A percentile compares a stretch with the other conserved stretches of the same genome.
Evolutionary conservation across 2,888 invertebrate genomes (phyloP).

Genomic region (Yponomeuta evonymella): DNA sequence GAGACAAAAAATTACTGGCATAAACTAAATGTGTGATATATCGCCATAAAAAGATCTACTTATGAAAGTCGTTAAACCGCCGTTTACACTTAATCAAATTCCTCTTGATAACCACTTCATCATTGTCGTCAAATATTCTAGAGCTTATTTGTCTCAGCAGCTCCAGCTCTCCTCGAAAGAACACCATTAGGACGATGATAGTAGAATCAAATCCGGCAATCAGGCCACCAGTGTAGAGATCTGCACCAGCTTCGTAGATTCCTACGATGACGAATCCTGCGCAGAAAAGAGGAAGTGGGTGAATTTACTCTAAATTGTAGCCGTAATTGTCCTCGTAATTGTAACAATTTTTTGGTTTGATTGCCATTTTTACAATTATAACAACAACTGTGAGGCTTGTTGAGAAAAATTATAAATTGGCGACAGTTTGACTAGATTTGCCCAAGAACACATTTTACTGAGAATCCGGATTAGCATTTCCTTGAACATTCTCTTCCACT

Average conservation of each 20-base stretch:
- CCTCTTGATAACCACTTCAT: background rate
- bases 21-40: too few species aligned
- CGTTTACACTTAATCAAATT: background rate
- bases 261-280: background rate
- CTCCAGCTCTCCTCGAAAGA: slow-evolving; percentile 4
- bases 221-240: slow-evolving; percentile 1
- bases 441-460: too few species aligned
- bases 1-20: too few species aligned
- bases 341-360: too few species aligned
- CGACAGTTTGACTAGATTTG: too few species aligned
- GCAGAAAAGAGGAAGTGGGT: background rate
- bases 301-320: background rate
- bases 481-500: too few species aligned
- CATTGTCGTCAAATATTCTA: slow-evolving; percentile 3
- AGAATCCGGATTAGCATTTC: too few species aligned
- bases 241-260: background rate
- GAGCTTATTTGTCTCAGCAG: background rate
- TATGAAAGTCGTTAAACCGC: background rate
- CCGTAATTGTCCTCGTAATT: too few species aligned
- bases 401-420: too few species aligned
- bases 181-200: slow-evolving; percentile 10
- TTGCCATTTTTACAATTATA: too few species aligned
- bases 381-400: too few species aligned
- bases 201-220: slow-evolving; percentile 1
- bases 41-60: background rate